Base-by-base conservation (phyloP, 2,888 invertebrate genomes). In the Eulithis testata region DNA sequence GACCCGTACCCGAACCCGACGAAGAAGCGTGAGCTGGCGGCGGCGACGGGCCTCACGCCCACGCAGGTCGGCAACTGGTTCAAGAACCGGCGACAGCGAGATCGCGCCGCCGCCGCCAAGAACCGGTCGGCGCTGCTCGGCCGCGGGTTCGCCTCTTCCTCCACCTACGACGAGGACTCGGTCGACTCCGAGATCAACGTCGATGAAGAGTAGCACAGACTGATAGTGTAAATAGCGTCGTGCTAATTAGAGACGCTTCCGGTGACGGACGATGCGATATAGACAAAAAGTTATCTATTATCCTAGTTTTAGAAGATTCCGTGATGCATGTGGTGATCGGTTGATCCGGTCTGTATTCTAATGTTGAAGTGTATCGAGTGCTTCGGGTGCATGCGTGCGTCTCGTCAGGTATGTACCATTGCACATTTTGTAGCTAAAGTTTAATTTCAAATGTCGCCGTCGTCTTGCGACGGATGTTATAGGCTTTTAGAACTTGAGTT, bases 1-100 rank as follows among this genome's bases (percentile, higher is more conserved):
- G 99, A 99, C 92, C 98, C 98, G 11, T 99, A 99, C 93, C 99
- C 99, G 50, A 98, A 98, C 79, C 99, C 99, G 2, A 95, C 98
- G 69, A 99, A 99, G 90, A 99, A 99, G 91, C 94, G 98, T 66
- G 98, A 98, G 89, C 91, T 99, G 80, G 98, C 99, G 62, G 98
- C 98, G 88, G 98, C 97, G 72, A 99, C 99, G 71, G 99, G 99
- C 58, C 94, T 99, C 76, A 99, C 99, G 77, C 98, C 98, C 68
- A 99, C 99, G 73, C 98, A 98, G 94, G 95, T 95, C 77, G 97
- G 97, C 85, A 98, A 99, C 94, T 99, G 99, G 99, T 99, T 99
- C 94, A 99, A 99, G 94, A 99, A 99, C 94, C 95, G 99, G 76
- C 95, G 99, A 87, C 99, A 99, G 93, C 93, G 99, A 71, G 99